phyloP scores from a whole-genome alignment of 2,888 invertebrate species.

The Parascotia fuliginaria region DNA sequence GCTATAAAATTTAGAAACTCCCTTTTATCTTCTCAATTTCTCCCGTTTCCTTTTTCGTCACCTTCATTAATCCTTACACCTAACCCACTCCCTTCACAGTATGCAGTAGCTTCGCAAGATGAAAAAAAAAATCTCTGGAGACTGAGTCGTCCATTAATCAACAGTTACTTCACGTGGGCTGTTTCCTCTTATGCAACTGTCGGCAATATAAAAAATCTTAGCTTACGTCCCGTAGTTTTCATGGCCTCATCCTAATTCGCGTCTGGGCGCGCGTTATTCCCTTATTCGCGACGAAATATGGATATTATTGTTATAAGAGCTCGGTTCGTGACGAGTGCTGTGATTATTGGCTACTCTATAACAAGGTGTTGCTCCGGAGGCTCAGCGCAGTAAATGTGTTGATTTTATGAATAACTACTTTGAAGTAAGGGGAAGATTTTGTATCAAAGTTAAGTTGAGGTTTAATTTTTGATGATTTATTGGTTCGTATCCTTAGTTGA shows the following conservation, averaged over 20 bases:
- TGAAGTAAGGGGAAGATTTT: slow-evolving; percentile 1
- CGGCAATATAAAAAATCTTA: too few species aligned
- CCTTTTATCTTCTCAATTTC: too few species aligned
- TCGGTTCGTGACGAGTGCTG: slow-evolving; percentile 65
- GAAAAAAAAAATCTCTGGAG: too few species aligned
- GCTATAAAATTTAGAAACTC: too few species aligned
- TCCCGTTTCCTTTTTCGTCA: too few species aligned
- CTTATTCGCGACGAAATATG: slow-evolving; percentile 80
- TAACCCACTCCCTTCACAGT: too few species aligned
- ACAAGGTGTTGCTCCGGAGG: slow-evolving; percentile 40
- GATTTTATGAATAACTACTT: slow-evolving; percentile 37
- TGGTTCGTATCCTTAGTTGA: neutral
- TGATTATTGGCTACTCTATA: slow-evolving; percentile 47
- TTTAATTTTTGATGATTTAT: neutral
- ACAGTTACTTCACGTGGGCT: too few species aligned
- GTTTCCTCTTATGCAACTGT: too few species aligned
- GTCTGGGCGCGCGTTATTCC: slow-evolving; percentile 69
- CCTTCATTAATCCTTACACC: too few species aligned
- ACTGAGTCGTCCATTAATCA: too few species aligned
- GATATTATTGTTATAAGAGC: slow-evolving; percentile 81
- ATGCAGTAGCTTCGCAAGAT: too few species aligned
- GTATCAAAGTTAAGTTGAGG: neutral
- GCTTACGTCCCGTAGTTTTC: slow-evolving; percentile 36
- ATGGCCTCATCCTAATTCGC: slow-evolving; percentile 71
- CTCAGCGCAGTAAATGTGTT: slow-evolving; percentile 28